These are phyloP conservation scores for Bombus haemorrhoidalis DNA, from an alignment of 1,140 invertebrate species.

Conservation along the genomic window DNA sequence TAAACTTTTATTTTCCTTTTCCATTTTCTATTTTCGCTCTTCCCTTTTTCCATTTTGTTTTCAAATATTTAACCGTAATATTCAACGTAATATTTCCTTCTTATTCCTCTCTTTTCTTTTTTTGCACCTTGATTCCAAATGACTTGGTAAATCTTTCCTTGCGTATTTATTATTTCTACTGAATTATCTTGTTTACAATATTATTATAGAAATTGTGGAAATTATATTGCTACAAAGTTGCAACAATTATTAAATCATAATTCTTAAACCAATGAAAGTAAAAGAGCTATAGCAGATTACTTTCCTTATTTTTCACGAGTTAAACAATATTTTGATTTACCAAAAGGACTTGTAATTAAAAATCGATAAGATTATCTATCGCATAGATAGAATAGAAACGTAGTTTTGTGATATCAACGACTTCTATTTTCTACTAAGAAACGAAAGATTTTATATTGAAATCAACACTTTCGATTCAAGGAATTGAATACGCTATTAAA, in stretches of 20 bases:
- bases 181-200: too few species aligned
- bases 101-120: too few species aligned
- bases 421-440: too few species aligned
- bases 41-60: not conserved
- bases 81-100: too few species aligned
- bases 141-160: too few species aligned
- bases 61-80: not conserved
- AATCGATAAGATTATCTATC: not conserved
- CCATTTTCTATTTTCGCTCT: not conserved
- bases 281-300: not conserved
- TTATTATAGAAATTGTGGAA: too few species aligned
- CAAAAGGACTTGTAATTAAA: not conserved
- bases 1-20: not conserved
- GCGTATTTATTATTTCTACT: too few species aligned
- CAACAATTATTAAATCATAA: too few species aligned
- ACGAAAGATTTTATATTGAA: not conserved
- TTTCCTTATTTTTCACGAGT: not conserved
- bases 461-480: not conserved
- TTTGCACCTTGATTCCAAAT: too few species aligned
- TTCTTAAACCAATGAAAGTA: too few species aligned
- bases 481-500: not conserved
- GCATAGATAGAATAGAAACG: not conserved
- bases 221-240: too few species aligned
- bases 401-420: not conserved
- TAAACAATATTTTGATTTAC: not conserved